Conservation (phyloP, 2,888 invertebrate species). For the Anoplius nigerrimus region DNA sequence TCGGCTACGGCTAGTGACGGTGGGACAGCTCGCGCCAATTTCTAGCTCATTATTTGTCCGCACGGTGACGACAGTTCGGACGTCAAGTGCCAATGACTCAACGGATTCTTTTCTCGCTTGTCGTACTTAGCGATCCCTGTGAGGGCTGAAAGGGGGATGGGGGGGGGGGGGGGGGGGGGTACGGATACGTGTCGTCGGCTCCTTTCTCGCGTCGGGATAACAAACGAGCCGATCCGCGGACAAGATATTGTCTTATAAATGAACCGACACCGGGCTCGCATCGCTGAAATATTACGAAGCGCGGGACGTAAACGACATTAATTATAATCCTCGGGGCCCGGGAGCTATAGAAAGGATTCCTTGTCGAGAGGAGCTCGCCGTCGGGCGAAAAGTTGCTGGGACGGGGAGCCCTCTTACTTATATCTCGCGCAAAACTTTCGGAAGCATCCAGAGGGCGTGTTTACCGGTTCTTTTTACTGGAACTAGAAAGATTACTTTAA, state of each 20-base stretch:
- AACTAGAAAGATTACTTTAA: constrained; percentile 22
- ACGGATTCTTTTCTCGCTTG: too few species aligned
- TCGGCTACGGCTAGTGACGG: too few species aligned
- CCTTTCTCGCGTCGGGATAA: constrained; percentile 35
- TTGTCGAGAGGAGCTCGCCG: constrained; percentile 6
- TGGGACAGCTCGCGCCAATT: too few species aligned
- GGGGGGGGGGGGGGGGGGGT: background rate
- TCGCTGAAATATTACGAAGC: constrained; percentile 36
- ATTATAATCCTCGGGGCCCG: constrained; percentile 29
- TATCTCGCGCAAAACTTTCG: constrained; percentile 27
- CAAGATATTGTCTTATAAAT: constrained; percentile 56
- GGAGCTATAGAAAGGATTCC: constrained; percentile 12
- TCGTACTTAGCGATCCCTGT: too few species aligned
- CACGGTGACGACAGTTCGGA: too few species aligned
- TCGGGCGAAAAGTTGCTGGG: background rate
- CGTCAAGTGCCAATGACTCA: background rate
- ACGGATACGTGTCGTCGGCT: too few species aligned
- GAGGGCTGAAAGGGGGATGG: constrained; percentile 20
- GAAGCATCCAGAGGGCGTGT: constrained; percentile 24
- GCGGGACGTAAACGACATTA: constrained; percentile 32
- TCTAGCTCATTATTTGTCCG: too few species aligned
- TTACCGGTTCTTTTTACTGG: constrained; percentile 17
- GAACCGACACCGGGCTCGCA: constrained; percentile 27
- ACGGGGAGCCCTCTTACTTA: constrained; percentile 5
- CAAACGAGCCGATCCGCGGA: constrained; percentile 46